Base-by-base conservation (phyloP, 2,888 invertebrate species). In the Leptopilina myrica region DNA sequence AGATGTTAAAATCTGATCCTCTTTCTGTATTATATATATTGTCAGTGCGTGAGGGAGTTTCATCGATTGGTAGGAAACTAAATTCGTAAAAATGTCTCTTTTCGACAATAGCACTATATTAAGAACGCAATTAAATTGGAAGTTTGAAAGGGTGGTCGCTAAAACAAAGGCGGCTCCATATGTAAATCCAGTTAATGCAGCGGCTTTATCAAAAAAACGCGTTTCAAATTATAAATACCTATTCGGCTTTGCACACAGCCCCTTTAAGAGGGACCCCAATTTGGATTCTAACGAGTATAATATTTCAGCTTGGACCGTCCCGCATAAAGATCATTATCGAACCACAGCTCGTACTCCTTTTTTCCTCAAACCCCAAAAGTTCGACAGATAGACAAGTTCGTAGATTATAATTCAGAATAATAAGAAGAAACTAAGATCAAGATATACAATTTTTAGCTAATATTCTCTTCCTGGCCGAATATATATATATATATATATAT, bases 271-370 rank as follows among this genome's bases (percentile, higher is more conserved):
- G 86, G 86, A 87, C 85, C 87, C 89, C 90, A 89, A 90, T 90
- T 90, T 89, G 88, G 89, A 86, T 89, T 89, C 90, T 91, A 90
- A 91, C 89, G 89, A 88, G 88, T 86, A 85, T 87, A 87, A 89
- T 89, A 90, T 90, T 90, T 89, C 88, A 88, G 86, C 82, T 49
- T 87, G 83, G 84, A 77, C 77, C 78, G 78, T 80, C 79, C 78
- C 85, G 85, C 86, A 87, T 87, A 85, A 86, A 89, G 88, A 88
- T 88, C 84, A 86, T 85, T 86, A 88, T 87, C 87, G 85, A 76
- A 76, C 56, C 33, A 33, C 33, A 59, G n/a, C 33, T 73, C 56
- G 73, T 73, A 73, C 73, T 73, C 40, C 26, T 73, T 73, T 73
- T 73, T 73, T 73, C 73, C 15, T 40, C 73, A 73, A 73, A 59